phyloP scores from a whole-genome alignment of 2,113 vertebrate genomes.

The Pleuronectes platessa region DNA sequence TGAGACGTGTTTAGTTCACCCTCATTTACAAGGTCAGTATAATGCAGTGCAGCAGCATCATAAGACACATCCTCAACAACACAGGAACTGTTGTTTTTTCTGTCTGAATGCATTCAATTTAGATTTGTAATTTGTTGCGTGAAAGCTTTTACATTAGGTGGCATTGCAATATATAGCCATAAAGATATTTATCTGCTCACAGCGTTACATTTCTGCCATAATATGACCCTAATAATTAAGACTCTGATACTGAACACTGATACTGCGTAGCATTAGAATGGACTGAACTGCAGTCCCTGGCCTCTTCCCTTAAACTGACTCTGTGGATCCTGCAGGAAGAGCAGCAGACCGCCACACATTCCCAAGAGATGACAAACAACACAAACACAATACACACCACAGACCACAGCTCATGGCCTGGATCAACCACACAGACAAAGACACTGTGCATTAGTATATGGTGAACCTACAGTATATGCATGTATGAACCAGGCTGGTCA shows the following conservation, averaged over 20 bases:
- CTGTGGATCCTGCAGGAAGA: slow-evolving; percentile 17
- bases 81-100: background rate
- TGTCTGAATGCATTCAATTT: background rate
- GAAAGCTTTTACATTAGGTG: background rate
- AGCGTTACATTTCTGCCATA: too few species aligned
- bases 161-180: background rate
- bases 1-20: background rate
- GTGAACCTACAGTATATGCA: background rate
- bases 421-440: slow-evolving; percentile 23
- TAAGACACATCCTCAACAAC: background rate
- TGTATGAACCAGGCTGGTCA: background rate
- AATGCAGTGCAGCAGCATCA: background rate
- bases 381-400: slow-evolving; percentile 47
- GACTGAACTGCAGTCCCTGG: background rate
- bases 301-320: slow-evolving; percentile 7
- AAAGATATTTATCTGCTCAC: too few species aligned
- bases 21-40: background rate
- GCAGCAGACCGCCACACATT: slow-evolving; percentile 14
- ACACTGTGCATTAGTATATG: slow-evolving; percentile 24
- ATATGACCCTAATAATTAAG: too few species aligned
- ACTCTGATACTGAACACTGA: background rate
- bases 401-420: slow-evolving; percentile 46
- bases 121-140: background rate
- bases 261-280: background rate
- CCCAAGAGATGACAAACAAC: slow-evolving; percentile 48